phyloP scores from a whole-genome alignment of 2,113 vertebrate species.

The Astatoreochromis straeleni region DNA sequence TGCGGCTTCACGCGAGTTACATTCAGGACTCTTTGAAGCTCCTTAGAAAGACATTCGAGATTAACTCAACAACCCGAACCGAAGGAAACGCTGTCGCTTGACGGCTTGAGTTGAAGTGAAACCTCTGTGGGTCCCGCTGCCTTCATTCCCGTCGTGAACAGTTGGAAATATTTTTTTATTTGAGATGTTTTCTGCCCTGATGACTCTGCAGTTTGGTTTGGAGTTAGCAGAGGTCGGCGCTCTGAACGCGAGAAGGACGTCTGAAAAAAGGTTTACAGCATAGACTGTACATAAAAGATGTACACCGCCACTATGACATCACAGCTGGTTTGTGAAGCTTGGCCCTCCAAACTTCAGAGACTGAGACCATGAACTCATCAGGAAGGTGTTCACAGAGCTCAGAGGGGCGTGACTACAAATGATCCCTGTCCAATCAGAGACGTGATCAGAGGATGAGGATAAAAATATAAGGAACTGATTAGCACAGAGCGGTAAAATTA shows the following conservation, averaged over 20 bases:
- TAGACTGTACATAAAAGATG: neutral
- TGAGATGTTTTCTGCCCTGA: accelerated
- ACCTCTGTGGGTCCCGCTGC: neutral
- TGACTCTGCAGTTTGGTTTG: neutral
- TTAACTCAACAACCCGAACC: neutral
- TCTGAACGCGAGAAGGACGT: accelerated
- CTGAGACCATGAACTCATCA: neutral
- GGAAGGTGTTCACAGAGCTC: neutral
- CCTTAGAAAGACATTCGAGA: neutral
- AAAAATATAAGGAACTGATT: accelerated
- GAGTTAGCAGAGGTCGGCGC: neutral
- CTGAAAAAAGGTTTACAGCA: neutral
- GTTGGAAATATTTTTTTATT: neutral
- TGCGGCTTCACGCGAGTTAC: neutral
- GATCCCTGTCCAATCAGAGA: neutral
- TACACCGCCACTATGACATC: neutral
- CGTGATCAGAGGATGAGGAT: neutral
- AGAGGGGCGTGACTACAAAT: neutral
- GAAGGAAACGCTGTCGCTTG: neutral
- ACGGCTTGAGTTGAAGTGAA: neutral
- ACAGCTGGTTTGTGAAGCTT: neutral
- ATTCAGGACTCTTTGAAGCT: neutral
- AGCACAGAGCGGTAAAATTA: neutral
- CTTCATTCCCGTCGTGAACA: neutral
- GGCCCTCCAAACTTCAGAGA: neutral